These are phyloP conservation scores for Epistrophe eligans DNA, from an alignment of 2,888 invertebrate genomes.

Conservation along the genomic window DNA sequence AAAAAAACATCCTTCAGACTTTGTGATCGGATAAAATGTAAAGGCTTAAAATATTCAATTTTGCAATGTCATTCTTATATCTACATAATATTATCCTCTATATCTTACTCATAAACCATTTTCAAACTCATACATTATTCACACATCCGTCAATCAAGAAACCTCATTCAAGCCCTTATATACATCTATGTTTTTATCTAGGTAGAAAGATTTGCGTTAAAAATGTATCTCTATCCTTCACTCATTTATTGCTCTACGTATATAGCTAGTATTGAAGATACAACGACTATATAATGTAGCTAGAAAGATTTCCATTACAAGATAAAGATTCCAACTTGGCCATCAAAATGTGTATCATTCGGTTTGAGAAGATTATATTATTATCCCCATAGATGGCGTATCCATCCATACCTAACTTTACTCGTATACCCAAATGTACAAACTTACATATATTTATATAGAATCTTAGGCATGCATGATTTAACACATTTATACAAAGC, in stretches of 20 bases:
- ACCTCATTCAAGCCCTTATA: slow-evolving; percentile 4
- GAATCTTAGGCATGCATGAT: slow-evolving; percentile 24
- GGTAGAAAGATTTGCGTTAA: slow-evolving; percentile 21
- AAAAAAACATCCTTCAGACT: neutral
- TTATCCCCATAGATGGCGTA: slow-evolving; percentile 24
- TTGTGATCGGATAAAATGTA: slow-evolving; percentile 3
- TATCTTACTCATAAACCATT: slow-evolving; percentile 12
- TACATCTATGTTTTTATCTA: slow-evolving; percentile 19
- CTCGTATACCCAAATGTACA: too few relatives aligned
- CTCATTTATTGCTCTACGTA: slow-evolving; percentile 29
- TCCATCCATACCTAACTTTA: neutral
- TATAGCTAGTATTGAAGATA: neutral
- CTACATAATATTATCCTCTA: neutral
- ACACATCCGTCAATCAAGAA: slow-evolving; percentile 54
- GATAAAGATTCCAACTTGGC: slow-evolving; percentile 24
- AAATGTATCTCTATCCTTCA: slow-evolving; percentile 7
- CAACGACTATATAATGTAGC: neutral
- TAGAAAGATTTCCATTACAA: slow-evolving; percentile 3
- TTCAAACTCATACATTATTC: slow-evolving; percentile 49
- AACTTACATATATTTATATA: neutral
- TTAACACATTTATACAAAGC: slow-evolving; percentile 41
- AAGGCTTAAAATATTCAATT: slow-evolving; percentile 41
- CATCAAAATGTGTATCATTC: slow-evolving; percentile 32
- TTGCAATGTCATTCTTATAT: slow-evolving; percentile 15
- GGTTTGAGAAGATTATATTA: slow-evolving; percentile 30